Conservation (phyloP, 2,888 invertebrate genomes). For the Orthonychiurus folsomi region DNA sequence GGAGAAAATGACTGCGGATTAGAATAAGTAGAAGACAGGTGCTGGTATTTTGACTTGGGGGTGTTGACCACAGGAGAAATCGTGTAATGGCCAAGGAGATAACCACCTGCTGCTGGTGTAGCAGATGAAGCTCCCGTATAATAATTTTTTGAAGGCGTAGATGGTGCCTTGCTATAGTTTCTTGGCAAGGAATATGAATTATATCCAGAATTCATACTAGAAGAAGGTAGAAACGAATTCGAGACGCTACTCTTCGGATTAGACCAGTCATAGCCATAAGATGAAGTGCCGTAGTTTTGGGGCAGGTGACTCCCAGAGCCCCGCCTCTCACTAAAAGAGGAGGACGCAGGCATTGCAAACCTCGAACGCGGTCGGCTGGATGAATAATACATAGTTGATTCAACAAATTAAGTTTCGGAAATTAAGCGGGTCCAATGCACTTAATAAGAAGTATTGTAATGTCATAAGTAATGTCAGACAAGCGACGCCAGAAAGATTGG, state of each 20-base stretch:
- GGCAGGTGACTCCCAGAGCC: constrained; percentile 9
- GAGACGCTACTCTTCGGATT: constrained; percentile 12
- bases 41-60: constrained; percentile 11
- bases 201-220: neutral
- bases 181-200: constrained; percentile 21
- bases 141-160: neutral
- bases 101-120: constrained; percentile 19
- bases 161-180: constrained; percentile 11
- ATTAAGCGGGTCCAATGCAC: constrained; percentile 39
- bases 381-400: constrained; percentile 3
- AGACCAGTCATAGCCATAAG: constrained; percentile 7
- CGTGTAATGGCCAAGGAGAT: constrained; percentile 24
- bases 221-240: neutral
- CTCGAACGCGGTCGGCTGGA: constrained; percentile 2
- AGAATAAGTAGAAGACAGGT: neutral
- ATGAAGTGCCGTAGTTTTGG: neutral
- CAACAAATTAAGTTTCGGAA: neutral
- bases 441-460: constrained; percentile 35
- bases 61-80: constrained; percentile 16
- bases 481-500: constrained; percentile 26
- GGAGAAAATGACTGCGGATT: neutral
- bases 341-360: constrained; percentile 9
- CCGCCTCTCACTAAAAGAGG: constrained; percentile 11
- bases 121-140: constrained; percentile 16
- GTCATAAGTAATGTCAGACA: constrained; percentile 32